These are phyloP conservation scores for Athene cunicularia DNA, from an alignment of 2,113 vertebrate genomes.

Conservation along the genomic window DNA sequence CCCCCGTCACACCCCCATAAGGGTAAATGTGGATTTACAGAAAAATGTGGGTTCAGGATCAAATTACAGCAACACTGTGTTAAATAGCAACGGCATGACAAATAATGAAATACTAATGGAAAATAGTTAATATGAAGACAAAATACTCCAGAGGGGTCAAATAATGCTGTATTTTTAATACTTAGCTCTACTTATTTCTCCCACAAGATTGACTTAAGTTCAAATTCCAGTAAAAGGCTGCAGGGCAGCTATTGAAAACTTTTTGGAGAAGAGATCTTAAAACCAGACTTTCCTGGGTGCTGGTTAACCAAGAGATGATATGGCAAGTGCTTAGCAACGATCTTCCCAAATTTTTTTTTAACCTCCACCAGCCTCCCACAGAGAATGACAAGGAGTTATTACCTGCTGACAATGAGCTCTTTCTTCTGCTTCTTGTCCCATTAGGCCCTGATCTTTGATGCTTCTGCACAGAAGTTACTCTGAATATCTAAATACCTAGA, in stretches of 20 bases:
- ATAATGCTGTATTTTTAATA: not conserved
- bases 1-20: rapidly evolving
- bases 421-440: conserved; percentile 65
- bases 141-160: not conserved
- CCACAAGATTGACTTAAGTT: not conserved
- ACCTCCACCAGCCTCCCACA: conserved; percentile 60
- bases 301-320: not conserved
- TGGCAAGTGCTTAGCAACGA: conserved; percentile 53
- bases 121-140: not conserved
- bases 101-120: not conserved
- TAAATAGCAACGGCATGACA: not conserved
- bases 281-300: not conserved
- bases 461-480: conserved; percentile 18
- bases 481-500: conserved; percentile 38
- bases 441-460: conserved; percentile 61
- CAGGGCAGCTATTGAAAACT: not conserved
- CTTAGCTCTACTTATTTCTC: not conserved
- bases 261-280: not conserved
- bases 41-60: not conserved
- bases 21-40: not conserved
- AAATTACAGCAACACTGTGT: rapidly evolving
- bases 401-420: conserved; percentile 64
- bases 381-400: conserved; percentile 68
- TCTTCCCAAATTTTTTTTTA: conserved; percentile 25
- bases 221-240: not conserved